Conservation (phyloP, 1,140 invertebrate species). For the Ridgeia piscesae region DNA sequence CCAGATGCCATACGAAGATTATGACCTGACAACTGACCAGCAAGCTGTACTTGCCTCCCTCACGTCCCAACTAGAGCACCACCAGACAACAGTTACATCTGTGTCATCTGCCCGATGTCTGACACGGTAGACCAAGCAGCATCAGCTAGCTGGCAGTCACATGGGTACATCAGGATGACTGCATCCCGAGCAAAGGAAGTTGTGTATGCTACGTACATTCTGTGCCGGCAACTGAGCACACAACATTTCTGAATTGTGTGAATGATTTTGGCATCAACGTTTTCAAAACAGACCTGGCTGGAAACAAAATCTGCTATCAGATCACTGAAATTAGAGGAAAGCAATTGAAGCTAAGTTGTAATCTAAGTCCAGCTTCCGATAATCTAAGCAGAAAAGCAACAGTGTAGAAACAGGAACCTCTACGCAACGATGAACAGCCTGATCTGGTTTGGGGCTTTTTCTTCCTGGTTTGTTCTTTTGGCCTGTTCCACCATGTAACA, state of each 20-base stretch:
- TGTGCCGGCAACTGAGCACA: conserved; percentile 17
- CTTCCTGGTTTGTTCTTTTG: background rate
- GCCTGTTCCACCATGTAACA: background rate
- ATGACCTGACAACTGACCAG: no score
- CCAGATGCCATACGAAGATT: no score
- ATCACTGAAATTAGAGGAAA: conserved; percentile 22
- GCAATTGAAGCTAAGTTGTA: conserved; percentile 22
- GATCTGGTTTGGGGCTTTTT: background rate
- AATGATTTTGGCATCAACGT: conserved; percentile 24
- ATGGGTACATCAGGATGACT: no score
- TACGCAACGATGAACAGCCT: background rate
- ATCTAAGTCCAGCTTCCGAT: conserved; percentile 10
- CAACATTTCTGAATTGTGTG: conserved; percentile 19
- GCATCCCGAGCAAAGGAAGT: no score
- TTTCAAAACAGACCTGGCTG: background rate
- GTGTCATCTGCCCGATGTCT: no score
- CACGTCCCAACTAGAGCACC: no score
- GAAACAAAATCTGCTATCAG: conserved; percentile 19
- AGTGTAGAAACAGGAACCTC: background rate
- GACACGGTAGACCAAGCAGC: no score
- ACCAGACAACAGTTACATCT: no score
- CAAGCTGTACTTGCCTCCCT: no score
- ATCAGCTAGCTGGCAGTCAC: no score
- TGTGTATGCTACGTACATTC: conserved; percentile 11
- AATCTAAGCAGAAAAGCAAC: background rate